These are phyloP conservation scores for Catostomus latipinnis DNA, from an alignment of 2,797 vertebrate genomes.

Conservation along the genomic window DNA sequence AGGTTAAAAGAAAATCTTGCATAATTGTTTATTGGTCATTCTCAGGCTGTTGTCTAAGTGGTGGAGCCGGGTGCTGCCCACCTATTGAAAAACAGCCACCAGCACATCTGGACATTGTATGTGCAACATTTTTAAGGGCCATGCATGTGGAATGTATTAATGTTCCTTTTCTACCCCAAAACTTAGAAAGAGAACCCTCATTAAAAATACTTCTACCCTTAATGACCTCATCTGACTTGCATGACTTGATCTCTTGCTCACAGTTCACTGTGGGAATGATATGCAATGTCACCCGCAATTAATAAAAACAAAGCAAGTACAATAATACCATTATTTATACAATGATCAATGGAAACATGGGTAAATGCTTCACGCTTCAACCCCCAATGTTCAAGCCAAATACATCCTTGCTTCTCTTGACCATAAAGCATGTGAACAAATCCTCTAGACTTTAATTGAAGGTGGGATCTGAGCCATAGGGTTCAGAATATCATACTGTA, in stretches of 20 bases:
- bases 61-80: slow-evolving; percentile 62
- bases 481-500: too few species aligned
- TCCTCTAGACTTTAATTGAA: too few species aligned
- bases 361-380: too few species aligned
- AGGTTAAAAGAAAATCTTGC: slow-evolving; percentile 4
- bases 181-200: slow-evolving; percentile 3
- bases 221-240: slow-evolving; percentile 8
- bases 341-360: too few species aligned
- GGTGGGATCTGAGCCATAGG: too few species aligned
- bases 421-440: too few species aligned
- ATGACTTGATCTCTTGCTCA: not conserved
- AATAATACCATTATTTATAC: too few species aligned
- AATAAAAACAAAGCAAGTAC: too few species aligned
- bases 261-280: slow-evolving; percentile 9
- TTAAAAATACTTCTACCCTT: slow-evolving; percentile 24
- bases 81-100: slow-evolving; percentile 20
- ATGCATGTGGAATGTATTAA: slow-evolving; percentile 54
- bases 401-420: too few species aligned
- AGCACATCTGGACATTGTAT: slow-evolving; percentile 78
- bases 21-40: not conserved
- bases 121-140: slow-evolving; percentile 28
- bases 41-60: slow-evolving; percentile 53
- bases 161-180: slow-evolving; percentile 19
- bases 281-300: slow-evolving; percentile 21
- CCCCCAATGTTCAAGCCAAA: too few species aligned